Evolutionary conservation across 2,888 invertebrate species (phyloP), one percentile per base, ranked within the genome.

Genomic region (Arrhopalites spinosus): DNA sequence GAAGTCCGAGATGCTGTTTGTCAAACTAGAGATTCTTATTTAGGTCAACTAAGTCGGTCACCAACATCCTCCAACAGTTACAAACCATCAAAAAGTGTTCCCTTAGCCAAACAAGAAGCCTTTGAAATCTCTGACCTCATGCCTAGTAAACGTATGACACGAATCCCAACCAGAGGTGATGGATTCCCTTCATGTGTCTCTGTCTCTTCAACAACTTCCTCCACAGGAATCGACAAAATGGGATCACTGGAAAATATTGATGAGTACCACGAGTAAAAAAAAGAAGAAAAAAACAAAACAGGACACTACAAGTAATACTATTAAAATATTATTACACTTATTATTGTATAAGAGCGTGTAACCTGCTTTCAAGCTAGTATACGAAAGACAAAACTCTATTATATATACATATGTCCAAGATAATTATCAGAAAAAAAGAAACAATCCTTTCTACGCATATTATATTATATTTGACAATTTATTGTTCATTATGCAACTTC

Each of bases 1-100:
- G 78, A 79, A 73, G 80, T 81, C 2, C 56, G 80, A 45, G 81
- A 81, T 75, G 79, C 74, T n/a, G 78, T 78, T 1, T 78, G 78
- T 71, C 81, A 81, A 73, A 81, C 81, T 0, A 63, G 74, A 68
- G 79, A 79, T 56, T 79, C 74, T 74, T 78, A 50, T 76, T 70
- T 77, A 29, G 75, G 70, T 50, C 63, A 43, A 27, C 13, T 43
- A n/a, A 68, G 67, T 47, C 71, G 67, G 27, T 45, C 25, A 53
- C 74, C 47, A 63, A 53, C 30, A 50, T 68, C 64, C 1, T 23
- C 63, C 1, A 17, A 47, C 15, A 23, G 36, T 13, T n/a, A 63
- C 8, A 43, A 77, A 27, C 13, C 70, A 29, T 27, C 56, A 7
- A 72, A 75, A 67, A 68, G 77, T 43, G 80, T 80, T 7, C 81